These are phyloP conservation scores for Lacerta agilis DNA, from an alignment of 2,797 vertebrate species.

Conservation along the genomic window DNA sequence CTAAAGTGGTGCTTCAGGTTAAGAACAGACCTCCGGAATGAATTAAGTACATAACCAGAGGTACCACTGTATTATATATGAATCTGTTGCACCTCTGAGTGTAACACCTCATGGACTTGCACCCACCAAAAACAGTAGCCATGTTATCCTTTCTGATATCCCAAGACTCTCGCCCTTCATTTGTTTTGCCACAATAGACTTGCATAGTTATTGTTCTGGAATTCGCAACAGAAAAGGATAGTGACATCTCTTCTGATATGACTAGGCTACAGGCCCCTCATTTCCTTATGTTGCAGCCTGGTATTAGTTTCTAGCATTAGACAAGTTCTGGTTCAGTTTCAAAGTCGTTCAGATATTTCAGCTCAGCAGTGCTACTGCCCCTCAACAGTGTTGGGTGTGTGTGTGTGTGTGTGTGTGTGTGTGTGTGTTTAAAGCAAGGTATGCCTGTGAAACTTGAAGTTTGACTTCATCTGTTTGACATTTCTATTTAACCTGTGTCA, in stretches of 20 bases:
- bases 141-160: neutral
- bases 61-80: too few species aligned
- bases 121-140: neutral
- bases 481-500: neutral
- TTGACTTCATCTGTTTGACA: slow-evolving; percentile 1
- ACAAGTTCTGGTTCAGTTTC: neutral
- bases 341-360: neutral
- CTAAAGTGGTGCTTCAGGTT: too few species aligned
- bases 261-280: neutral
- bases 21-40: too few species aligned
- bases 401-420: neutral
- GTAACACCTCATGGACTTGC: neutral
- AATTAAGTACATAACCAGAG: too few species aligned
- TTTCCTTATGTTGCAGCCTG: neutral
- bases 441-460: neutral
- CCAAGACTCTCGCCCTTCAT: neutral
- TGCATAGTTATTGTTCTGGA: neutral
- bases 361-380: neutral
- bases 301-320: neutral
- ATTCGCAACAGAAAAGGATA: neutral
- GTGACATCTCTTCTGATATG: neutral
- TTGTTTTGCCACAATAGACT: neutral
- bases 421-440: neutral
- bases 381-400: neutral
- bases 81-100: neutral